A percentile compares a stretch with the other conserved stretches of the same genome.
These are phyloP conservation scores for Solea solea DNA, from an alignment of 2,113 vertebrate genomes.

Conservation along the genomic window DNA sequence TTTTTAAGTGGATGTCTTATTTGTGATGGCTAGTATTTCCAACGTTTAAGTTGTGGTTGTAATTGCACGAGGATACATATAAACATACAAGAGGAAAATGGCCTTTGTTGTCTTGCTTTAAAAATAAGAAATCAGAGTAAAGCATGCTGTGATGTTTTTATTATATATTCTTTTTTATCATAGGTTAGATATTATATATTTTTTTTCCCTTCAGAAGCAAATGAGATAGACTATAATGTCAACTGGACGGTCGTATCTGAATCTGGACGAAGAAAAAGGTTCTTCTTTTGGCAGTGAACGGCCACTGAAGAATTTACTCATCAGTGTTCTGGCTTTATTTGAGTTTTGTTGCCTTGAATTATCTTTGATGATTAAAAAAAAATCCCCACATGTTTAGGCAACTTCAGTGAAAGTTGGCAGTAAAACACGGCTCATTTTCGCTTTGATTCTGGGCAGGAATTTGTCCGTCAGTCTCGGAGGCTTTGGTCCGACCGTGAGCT, in stretches of 20 bases:
- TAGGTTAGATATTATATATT: too few relatives aligned
- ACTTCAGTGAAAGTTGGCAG: slow-evolving; percentile 56
- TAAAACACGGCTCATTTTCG: slow-evolving; percentile 42
- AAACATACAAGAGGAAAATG: slow-evolving; percentile 39
- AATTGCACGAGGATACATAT: slow-evolving; percentile 29
- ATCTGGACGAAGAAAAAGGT: slow-evolving; percentile 57
- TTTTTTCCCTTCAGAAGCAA: slow-evolving; percentile 26
- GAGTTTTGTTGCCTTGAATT: slow-evolving; percentile 49
- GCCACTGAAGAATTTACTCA: slow-evolving; percentile 56
- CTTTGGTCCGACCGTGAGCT: slow-evolving; percentile 82
- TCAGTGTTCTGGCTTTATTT: slow-evolving; percentile 43
- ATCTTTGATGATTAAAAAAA: slow-evolving; percentile 51
- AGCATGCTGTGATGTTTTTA: slow-evolving; percentile 16
- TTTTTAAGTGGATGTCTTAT: not conserved
- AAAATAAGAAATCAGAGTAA: slow-evolving; percentile 32
- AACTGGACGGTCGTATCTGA: slow-evolving; percentile 45
- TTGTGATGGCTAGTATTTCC: slow-evolving; percentile 29
- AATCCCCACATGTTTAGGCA: slow-evolving; percentile 44
- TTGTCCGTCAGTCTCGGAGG: slow-evolving; percentile 85
- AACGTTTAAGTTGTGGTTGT: slow-evolving; percentile 5
- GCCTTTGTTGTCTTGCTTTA: slow-evolving; percentile 15
- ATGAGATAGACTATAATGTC: slow-evolving; percentile 31
- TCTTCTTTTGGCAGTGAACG: slow-evolving; percentile 47
- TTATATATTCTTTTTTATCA: slow-evolving; percentile 13
- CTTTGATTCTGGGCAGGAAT: slow-evolving; percentile 83